Evolutionary conservation across 2,797 vertebrate genomes (phyloP).

Genomic region (Argentina silus): DNA sequence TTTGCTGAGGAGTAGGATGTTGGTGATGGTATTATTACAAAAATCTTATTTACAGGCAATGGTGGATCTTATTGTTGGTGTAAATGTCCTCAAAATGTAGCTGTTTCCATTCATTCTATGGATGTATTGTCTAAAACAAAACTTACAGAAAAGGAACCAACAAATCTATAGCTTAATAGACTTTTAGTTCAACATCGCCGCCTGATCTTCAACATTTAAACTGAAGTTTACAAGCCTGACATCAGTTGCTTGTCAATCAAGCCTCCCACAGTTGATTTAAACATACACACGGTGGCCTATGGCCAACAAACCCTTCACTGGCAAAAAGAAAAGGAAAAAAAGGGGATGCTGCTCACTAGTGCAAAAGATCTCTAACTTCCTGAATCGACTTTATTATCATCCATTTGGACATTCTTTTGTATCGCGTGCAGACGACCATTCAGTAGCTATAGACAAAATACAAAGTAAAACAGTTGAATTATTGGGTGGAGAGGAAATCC

Average conservation of each 20-base stretch:
- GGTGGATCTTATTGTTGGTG: no score
- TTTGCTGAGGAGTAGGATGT: no score
- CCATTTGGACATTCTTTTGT: neutral
- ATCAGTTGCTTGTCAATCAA: neutral
- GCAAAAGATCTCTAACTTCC: slow-evolving; percentile 9
- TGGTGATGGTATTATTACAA: no score
- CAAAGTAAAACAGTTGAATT: neutral
- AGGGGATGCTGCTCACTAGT: neutral
- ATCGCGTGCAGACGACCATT: neutral
- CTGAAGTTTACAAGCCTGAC: neutral
- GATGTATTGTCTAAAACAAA: neutral
- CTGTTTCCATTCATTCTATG: neutral
- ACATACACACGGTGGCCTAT: neutral
- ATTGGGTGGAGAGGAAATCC: slow-evolving; percentile 2
- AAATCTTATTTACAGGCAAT: no score
- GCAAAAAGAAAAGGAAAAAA: neutral
- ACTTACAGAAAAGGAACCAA: neutral
- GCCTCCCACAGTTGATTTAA: neutral
- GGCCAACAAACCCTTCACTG: neutral
- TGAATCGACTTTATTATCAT: neutral
- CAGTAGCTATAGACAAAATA: slow-evolving; percentile 4
- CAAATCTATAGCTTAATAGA: neutral
- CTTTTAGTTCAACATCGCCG: neutral
- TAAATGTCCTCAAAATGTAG: neutral
- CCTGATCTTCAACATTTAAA: neutral